Evolutionary conservation across 2,113 vertebrate species (phyloP), one percentile per base, ranked within the genome.

Genomic region (Neogale vison): DNA sequence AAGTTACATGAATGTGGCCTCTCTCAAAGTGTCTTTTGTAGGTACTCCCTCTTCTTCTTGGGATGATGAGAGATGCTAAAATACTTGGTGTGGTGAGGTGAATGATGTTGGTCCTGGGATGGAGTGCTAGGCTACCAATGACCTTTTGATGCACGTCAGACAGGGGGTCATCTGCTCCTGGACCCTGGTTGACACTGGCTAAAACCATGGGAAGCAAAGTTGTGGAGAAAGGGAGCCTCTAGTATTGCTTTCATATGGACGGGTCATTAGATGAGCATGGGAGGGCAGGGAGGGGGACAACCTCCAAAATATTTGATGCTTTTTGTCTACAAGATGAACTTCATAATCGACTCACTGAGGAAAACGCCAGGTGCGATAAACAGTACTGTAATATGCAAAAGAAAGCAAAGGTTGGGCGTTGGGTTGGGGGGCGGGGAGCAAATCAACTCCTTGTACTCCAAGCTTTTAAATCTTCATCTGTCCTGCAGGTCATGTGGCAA

Each of bases 361-460:
- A 90, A 88, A 90, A 59, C 21, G 45, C 69, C 29, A 1, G 14
- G 57, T 67, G 52, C 24, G 87, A 93, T 86, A 47, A 94, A 90
- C 65, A 84, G 59, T 0, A 0, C 74, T 67, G 36, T 52, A 63
- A 92, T 65, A 97, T 88, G 76, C 93, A 92, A 90, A 97, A 97
- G 63, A 92, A 88, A 93, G 94, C 77, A 79, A 86, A 96, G 17
- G 7, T 63, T 97, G 92, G 34, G 8, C n/a, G n/a, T n/a, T 67
- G 97, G 50, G 50, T 3, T 13, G 2, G 47, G 12, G 11, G 45
- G 47, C 2, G 47, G 50, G 90, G 80, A 93, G 96, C 96, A 95
- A 96, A 98, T 97, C 97, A 97, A 98, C 98, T 96, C 97, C 69
- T 61, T 13, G 47, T 67, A 65, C 84, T 50, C 55, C 88, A 74